Evolutionary conservation across 2,797 vertebrate species (phyloP).

Genomic region (Aselliscus stoliczkanus): DNA sequence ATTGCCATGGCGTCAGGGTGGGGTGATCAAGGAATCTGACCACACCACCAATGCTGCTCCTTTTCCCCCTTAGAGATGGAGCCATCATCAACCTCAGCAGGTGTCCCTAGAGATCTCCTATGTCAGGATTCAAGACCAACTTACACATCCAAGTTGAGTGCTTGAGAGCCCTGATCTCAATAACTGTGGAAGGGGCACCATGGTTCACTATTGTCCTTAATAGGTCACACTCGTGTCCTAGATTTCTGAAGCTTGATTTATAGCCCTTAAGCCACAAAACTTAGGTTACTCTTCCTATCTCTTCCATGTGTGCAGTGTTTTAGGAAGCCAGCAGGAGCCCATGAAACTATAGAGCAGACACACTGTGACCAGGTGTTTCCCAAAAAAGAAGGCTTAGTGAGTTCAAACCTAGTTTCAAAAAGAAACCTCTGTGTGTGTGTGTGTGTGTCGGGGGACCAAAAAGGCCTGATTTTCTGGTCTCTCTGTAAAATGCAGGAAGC

Average conservation of each 20-base stretch:
- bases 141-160: neutral
- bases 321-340: neutral
- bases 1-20: neutral
- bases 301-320: neutral
- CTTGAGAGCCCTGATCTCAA: neutral
- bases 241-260: constrained; percentile 45
- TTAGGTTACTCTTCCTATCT: neutral
- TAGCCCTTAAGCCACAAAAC: neutral
- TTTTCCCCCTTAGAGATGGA: neutral
- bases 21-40: neutral
- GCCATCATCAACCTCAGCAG: neutral
- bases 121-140: neutral
- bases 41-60: neutral
- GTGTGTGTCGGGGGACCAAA: too few species aligned
- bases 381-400: neutral
- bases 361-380: neutral
- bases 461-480: neutral
- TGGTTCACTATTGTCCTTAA: neutral
- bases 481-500: neutral
- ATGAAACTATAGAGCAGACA: neutral
- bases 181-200: neutral
- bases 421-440: neutral
- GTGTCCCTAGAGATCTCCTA: neutral
- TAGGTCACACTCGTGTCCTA: constrained; percentile 20
- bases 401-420: neutral